Percentiles rank a stretch among this genome's conserved stretches.
Conservation (phyloP, 1,140 invertebrate genomes). For the Liolophura sinensis region DNA sequence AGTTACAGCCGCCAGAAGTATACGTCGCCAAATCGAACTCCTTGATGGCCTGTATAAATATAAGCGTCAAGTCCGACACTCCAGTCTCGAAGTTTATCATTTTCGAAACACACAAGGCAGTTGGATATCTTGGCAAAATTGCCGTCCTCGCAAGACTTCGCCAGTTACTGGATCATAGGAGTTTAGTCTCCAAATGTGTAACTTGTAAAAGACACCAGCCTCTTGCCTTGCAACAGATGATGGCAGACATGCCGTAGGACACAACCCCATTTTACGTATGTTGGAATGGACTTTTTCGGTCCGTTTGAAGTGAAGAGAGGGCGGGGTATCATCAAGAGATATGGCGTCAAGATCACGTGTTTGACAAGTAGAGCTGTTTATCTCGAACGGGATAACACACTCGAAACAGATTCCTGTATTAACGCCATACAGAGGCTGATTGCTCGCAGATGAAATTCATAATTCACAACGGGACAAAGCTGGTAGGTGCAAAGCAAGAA, state of each 20-base stretch:
- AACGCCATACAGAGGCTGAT: slow-evolving; percentile 9
- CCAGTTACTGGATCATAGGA: slow-evolving; percentile 15
- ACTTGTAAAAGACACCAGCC: not conserved
- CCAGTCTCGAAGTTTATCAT: slow-evolving; percentile 12
- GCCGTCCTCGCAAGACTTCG: slow-evolving; percentile 3
- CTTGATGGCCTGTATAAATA: no score
- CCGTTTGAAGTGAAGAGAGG: slow-evolving; percentile 10
- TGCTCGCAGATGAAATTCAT: not conserved
- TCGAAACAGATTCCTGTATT: slow-evolving; percentile 1
- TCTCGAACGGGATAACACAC: not conserved
- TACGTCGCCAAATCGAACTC: no score
- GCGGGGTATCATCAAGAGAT: slow-evolving; percentile 2
- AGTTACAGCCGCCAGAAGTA: no score
- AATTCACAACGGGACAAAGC: slow-evolving; percentile 18
- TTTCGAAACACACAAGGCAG: slow-evolving; percentile 1
- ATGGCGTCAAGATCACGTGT: slow-evolving; percentile 13
- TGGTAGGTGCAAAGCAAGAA: slow-evolving; percentile 26
- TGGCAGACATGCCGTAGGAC: not conserved
- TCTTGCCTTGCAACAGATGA: not conserved
- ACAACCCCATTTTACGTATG: slow-evolving; percentile 6
- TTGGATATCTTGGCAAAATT: slow-evolving; percentile 13
- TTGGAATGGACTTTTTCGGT: slow-evolving; percentile 7
- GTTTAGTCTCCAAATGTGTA: not conserved
- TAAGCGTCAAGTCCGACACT: no score
- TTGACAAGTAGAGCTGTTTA: slow-evolving; percentile 2